Conservation (phyloP, 2,888 invertebrate genomes). For the Sesia apiformis region DNA sequence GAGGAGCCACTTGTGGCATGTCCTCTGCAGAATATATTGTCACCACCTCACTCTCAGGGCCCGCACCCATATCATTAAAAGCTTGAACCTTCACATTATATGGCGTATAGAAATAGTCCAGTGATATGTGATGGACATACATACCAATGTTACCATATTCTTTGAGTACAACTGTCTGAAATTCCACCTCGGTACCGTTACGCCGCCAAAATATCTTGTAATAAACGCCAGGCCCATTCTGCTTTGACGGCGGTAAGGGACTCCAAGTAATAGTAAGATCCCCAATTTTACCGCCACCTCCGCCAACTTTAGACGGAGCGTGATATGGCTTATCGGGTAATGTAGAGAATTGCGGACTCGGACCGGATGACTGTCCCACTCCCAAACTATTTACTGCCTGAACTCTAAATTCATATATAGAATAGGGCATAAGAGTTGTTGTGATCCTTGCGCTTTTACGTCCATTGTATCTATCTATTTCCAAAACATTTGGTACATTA, state of each 20-base stretch:
- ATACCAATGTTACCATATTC: conserved; percentile 84
- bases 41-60: conserved; percentile 85
- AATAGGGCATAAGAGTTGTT: conserved; percentile 87
- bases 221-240: conserved; percentile 91
- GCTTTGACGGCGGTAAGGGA: conserved; percentile 83
- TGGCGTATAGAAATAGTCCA: conserved; percentile 84
- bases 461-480: conserved; percentile 84
- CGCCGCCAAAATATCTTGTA: conserved; percentile 93
- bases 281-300: conserved; percentile 97
- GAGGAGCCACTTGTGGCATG: conserved; percentile 94
- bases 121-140: conserved; percentile 84
- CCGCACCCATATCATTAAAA: conserved; percentile 85
- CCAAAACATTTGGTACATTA: conserved; percentile 78
- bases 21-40: conserved; percentile 91
- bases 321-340: conserved; percentile 85
- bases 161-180: conserved; percentile 80
- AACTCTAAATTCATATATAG: conserved; percentile 92
- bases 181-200: conserved; percentile 82
- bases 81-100: conserved; percentile 92
- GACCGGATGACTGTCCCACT: conserved; percentile 84
- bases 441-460: conserved; percentile 83
- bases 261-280: conserved; percentile 94
- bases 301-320: conserved; percentile 86
- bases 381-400: conserved; percentile 91
- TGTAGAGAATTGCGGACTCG: conserved; percentile 91